A percentile compares a stretch with the other conserved stretches of the same genome.
These are phyloP conservation scores for Oreochromis grahami DNA, from an alignment of 2,797 vertebrate species.

Conservation along the genomic window DNA sequence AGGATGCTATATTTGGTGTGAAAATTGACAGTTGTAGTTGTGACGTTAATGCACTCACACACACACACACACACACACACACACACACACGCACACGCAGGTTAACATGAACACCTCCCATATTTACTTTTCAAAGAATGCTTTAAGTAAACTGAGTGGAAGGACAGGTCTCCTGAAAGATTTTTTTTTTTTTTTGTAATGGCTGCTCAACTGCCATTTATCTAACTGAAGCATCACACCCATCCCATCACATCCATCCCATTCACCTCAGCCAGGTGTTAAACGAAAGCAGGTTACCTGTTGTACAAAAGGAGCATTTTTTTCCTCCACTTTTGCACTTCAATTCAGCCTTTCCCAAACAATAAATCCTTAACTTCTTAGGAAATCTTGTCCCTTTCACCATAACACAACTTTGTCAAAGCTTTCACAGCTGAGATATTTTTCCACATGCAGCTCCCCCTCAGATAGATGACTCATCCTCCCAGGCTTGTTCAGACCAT, in stretches of 20 bases:
- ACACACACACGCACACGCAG: neutral
- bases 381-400: neutral
- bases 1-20: neutral
- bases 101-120: neutral
- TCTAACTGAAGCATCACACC: neutral
- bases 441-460: conserved; percentile 11
- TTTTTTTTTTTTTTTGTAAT: neutral
- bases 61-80: neutral
- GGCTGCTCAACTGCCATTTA: neutral
- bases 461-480: conserved; percentile 32
- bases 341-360: neutral
- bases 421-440: neutral
- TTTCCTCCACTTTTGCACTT: neutral
- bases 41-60: neutral
- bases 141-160: neutral
- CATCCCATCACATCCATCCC: neutral
- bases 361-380: neutral
- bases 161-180: conserved; percentile 13
- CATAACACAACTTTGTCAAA: neutral
- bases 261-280: neutral
- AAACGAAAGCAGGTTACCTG: neutral
- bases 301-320: neutral
- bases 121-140: neutral
- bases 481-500: conserved; percentile 1
- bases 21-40: neutral